Evolutionary conservation across 2,888 invertebrate genomes (phyloP).

Genomic region (Thysanoteuthis rhombus): DNA sequence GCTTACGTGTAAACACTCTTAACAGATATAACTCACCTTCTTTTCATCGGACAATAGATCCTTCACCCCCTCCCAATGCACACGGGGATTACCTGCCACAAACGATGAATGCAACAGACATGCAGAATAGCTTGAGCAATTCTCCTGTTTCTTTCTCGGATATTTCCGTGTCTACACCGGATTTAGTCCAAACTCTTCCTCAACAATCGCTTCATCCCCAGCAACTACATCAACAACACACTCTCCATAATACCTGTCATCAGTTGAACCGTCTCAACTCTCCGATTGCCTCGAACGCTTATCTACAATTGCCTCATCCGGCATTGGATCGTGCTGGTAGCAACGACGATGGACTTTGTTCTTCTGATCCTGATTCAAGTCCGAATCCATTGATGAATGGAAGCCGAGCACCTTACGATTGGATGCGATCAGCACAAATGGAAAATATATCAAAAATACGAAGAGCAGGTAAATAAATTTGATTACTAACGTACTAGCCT

Average conservation of each 20-base stretch:
- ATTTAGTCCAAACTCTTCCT: too few relatives aligned
- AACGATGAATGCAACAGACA: too few relatives aligned
- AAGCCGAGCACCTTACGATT: conserved; percentile 57
- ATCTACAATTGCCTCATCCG: background rate
- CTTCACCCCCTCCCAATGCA: too few relatives aligned
- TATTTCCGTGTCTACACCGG: too few relatives aligned
- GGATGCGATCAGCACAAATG: conserved; percentile 61
- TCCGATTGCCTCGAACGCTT: background rate
- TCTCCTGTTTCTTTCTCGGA: too few relatives aligned
- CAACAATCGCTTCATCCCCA: too few relatives aligned
- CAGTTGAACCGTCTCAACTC: background rate
- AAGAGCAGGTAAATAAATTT: background rate
- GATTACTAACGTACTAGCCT: background rate
- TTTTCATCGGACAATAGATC: too few relatives aligned
- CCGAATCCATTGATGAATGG: background rate
- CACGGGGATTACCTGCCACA: too few relatives aligned
- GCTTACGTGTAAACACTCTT: too few relatives aligned
- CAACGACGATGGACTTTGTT: background rate
- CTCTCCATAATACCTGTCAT: background rate
- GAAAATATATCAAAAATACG: background rate
- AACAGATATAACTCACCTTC: too few relatives aligned
- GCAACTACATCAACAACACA: background rate
- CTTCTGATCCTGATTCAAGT: background rate
- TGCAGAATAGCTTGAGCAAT: too few relatives aligned
- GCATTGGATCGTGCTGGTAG: background rate